Evolutionary conservation across 2,113 vertebrate genomes (phyloP).

Genomic region (Chloropsis hardwickii): DNA sequence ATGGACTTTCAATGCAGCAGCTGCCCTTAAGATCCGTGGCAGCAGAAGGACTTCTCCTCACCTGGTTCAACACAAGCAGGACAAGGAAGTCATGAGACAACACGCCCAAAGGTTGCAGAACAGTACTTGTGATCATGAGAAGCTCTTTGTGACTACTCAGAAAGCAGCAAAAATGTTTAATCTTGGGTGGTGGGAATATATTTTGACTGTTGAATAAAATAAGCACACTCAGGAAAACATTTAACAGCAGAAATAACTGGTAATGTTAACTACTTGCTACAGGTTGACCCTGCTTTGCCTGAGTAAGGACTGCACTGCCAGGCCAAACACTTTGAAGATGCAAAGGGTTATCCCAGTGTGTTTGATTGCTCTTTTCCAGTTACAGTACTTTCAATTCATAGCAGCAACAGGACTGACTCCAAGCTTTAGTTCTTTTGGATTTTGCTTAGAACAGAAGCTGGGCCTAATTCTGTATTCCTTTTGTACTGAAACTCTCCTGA

Average conservation of each 20-base stretch:
- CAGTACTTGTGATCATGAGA: not conserved
- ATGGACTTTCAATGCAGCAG: not conserved
- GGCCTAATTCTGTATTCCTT: not conserved
- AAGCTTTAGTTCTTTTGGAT: not conserved
- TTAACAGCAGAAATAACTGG: not conserved
- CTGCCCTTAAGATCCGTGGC: not conserved
- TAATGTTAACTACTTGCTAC: not conserved
- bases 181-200: not conserved
- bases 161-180: conserved; percentile 17
- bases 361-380: not conserved
- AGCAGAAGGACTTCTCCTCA: not conserved
- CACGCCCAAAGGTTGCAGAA: not conserved
- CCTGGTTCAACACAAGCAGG: not conserved
- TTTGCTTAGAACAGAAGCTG: not conserved
- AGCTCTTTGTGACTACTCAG: not conserved
- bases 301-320: not conserved
- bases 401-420: not conserved
- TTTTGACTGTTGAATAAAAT: not conserved
- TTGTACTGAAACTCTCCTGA: not conserved
- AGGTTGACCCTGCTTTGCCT: conserved; percentile 6
- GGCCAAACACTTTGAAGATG: not conserved
- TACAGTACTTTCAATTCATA: not conserved
- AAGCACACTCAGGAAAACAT: not conserved
- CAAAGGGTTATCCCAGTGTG: not conserved
- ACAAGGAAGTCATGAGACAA: not conserved